These are phyloP conservation scores for Pheosia tremula DNA, from an alignment of 2,888 invertebrate species.

Conservation along the genomic window DNA sequence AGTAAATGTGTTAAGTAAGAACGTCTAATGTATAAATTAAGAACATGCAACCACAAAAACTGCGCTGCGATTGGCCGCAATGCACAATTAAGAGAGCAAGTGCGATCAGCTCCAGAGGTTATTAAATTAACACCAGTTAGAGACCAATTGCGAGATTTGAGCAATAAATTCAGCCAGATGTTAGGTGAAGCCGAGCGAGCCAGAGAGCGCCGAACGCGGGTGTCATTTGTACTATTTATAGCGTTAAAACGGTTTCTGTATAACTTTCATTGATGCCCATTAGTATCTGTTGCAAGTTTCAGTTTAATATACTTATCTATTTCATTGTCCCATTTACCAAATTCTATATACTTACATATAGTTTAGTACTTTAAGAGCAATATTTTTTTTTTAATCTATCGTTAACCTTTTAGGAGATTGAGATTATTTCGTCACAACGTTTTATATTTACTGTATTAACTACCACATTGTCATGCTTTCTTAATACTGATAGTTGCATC, in stretches of 20 bases:
- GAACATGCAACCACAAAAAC: conserved; percentile 28
- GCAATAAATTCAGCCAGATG: conserved; percentile 68
- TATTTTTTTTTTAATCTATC: conserved; percentile 1
- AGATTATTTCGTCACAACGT: neutral
- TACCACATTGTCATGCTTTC: conserved; percentile 33
- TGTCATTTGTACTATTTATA: conserved; percentile 48
- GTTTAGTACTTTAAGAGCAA: neutral
- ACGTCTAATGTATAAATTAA: conserved; percentile 48
- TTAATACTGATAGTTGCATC: conserved; percentile 22
- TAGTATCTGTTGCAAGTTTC: neutral
- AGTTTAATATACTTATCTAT: neutral
- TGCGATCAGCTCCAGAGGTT: conserved; percentile 52
- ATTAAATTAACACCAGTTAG: conserved; percentile 78
- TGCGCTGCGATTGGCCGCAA: conserved; percentile 5
- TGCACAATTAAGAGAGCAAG: conserved; percentile 50
- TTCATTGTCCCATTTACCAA: conserved; percentile 12
- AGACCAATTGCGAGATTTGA: conserved; percentile 76
- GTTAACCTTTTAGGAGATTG: conserved; percentile 4
- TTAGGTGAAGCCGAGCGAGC: conserved; percentile 35
- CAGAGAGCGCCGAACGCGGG: conserved; percentile 36
- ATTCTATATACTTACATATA: conserved; percentile 5
- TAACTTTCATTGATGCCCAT: neutral
- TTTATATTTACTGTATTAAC: conserved; percentile 2
- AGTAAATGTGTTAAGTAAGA: conserved; percentile 41
- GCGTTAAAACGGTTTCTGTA: conserved; percentile 6